Percentiles rank a stretch among this genome's conserved stretches.
These are phyloP conservation scores for Centropristis striata DNA, from an alignment of 2,113 vertebrate species.

Conservation along the genomic window DNA sequence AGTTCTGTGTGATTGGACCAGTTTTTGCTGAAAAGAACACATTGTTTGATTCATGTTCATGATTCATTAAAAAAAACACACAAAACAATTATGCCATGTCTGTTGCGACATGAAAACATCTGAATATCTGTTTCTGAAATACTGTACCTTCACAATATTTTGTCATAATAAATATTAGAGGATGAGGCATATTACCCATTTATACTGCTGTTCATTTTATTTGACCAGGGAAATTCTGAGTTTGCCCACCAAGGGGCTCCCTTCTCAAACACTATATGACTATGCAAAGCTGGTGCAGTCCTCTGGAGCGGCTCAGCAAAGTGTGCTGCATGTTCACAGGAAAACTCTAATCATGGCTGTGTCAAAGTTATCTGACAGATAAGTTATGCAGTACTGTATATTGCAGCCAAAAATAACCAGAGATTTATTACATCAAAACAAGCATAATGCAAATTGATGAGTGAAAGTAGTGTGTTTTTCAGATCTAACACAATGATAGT, in stretches of 20 bases:
- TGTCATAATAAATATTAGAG: neutral
- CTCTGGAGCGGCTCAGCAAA: neutral
- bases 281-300: slow-evolving; percentile 29
- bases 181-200: neutral
- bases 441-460: neutral
- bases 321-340: neutral
- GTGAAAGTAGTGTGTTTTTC: neutral
- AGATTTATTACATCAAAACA: neutral
- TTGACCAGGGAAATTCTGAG: slow-evolving; percentile 47
- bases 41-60: neutral
- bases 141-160: neutral
- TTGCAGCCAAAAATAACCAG: neutral
- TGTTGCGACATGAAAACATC: neutral
- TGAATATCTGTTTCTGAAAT: neutral
- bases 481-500: neutral
- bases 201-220: neutral
- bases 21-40: neutral
- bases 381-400: neutral
- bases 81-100: neutral
- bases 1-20: neutral
- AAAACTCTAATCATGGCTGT: neutral
- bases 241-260: slow-evolving; percentile 81
- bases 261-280: slow-evolving; percentile 66
- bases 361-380: neutral
- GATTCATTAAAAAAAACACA: neutral